These are phyloP conservation scores for Podabrus alpinus DNA, from an alignment of 2,888 invertebrate species.

Conservation along the genomic window DNA sequence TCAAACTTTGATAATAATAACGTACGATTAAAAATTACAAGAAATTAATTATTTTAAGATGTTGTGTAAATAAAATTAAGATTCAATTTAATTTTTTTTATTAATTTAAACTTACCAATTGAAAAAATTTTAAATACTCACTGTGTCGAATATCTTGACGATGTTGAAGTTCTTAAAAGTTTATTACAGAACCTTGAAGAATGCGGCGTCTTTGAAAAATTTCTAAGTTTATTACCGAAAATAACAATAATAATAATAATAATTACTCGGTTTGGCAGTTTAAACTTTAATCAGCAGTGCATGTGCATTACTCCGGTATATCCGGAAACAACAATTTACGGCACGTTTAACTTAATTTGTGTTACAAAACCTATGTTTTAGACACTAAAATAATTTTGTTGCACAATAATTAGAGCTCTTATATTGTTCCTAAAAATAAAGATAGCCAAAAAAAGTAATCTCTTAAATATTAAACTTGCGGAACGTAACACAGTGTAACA, in stretches of 20 bases:
- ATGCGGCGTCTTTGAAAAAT: background rate
- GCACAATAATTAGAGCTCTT: background rate
- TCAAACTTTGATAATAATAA: background rate
- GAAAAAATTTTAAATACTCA: background rate
- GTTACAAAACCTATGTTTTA: background rate
- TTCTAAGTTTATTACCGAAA: background rate
- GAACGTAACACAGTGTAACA: too few relatives aligned
- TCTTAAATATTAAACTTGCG: too few relatives aligned
- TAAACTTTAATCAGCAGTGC: background rate
- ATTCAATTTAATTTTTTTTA: background rate
- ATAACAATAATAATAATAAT: too few relatives aligned
- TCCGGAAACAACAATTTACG: background rate
- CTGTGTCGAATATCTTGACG: background rate
- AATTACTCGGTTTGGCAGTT: background rate
- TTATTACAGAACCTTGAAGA: too few relatives aligned
- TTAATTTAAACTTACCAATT: background rate
- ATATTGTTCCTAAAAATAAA: background rate
- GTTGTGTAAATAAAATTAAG: background rate
- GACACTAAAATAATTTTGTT: background rate
- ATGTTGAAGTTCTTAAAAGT: too few relatives aligned
- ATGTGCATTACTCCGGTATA: too few relatives aligned
- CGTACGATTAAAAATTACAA: background rate
- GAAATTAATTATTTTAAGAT: background rate
- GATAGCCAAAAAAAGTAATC: background rate
- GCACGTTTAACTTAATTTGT: background rate